A percentile compares a stretch with the other conserved stretches of the same genome.
Conservation (phyloP, 2,113 vertebrate species). For the Synodontis membranacea region DNA sequence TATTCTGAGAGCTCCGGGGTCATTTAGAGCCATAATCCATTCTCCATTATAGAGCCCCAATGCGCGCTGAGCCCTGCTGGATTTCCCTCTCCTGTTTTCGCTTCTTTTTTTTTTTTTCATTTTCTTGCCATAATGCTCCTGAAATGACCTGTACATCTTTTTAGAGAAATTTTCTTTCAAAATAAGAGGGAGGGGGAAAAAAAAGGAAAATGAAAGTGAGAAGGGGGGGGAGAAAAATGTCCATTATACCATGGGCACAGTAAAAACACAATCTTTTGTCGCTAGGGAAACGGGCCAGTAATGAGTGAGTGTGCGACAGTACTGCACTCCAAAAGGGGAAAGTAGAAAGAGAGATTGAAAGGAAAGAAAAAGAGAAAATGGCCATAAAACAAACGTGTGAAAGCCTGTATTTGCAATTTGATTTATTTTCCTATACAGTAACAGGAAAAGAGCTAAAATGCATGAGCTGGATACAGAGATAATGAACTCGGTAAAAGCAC, state of each 20-base stretch:
- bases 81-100: conserved; percentile 32
- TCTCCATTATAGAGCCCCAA: conserved; percentile 50
- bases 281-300: conserved; percentile 52
- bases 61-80: conserved; percentile 33
- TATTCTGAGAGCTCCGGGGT: conserved; percentile 45
- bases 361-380: conserved; percentile 13
- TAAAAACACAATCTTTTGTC: conserved; percentile 47
- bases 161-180: conserved; percentile 52
- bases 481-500: conserved; percentile 24
- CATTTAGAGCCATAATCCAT: conserved; percentile 60
- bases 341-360: background rate
- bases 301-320: conserved; percentile 42
- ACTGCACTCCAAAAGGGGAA: conserved; percentile 28
- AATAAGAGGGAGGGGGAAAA: conserved; percentile 38
- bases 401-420: conserved; percentile 42
- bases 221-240: conserved; percentile 30
- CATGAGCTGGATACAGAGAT: conserved; percentile 22
- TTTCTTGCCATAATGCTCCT: conserved; percentile 46
- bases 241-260: conserved; percentile 47
- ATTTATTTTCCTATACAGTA: conserved; percentile 41
- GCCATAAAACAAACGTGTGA: conserved; percentile 24
- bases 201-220: conserved; percentile 35
- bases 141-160: conserved; percentile 54
- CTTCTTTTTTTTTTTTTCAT: conserved; percentile 25
- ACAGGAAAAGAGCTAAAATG: conserved; percentile 6